Percentiles rank a stretch among this genome's conserved stretches.
Conservation (phyloP, 2,113 vertebrate species). For the Centrocercus urophasianus region DNA sequence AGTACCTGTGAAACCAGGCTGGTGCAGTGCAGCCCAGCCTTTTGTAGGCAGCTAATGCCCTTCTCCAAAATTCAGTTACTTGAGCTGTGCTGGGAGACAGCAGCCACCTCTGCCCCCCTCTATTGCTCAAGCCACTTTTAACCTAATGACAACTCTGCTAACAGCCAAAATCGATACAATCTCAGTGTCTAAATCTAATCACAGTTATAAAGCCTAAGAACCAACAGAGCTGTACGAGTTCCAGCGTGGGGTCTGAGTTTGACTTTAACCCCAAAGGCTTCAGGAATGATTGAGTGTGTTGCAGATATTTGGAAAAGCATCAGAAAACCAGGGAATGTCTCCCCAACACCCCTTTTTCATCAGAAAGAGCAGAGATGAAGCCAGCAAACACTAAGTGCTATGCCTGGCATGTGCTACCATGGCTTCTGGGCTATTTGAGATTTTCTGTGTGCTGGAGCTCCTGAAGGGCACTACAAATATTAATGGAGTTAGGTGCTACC, state of each 20-base stretch:
- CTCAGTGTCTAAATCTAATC: slow-evolving; percentile 28
- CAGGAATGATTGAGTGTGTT: not conserved
- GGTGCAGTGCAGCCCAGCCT: not conserved
- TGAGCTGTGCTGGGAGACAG: not conserved
- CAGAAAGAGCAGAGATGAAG: not conserved
- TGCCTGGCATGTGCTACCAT: not conserved
- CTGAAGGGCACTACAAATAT: not conserved
- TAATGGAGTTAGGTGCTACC: not conserved
- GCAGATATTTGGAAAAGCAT: not conserved
- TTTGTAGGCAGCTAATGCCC: not conserved
- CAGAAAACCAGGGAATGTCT: too few species aligned
- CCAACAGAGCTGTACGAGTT: not conserved
- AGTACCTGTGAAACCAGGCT: not conserved
- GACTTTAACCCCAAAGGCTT: not conserved
- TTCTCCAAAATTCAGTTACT: slow-evolving; percentile 30
- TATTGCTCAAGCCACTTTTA: slow-evolving; percentile 28
- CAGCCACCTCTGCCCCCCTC: slow-evolving; percentile 15
- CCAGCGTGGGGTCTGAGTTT: not conserved
- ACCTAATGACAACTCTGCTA: slow-evolving; percentile 53
- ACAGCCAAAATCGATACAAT: slow-evolving; percentile 50
- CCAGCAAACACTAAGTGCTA: not conserved
- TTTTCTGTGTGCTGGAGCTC: not conserved
- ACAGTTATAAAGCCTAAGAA: not conserved
- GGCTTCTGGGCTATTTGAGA: not conserved
- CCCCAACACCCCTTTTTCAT: not conserved